A percentile compares a stretch with the other conserved stretches of the same genome.
These are phyloP conservation scores for Serranus cabrilla DNA, from an alignment of 2,797 vertebrate genomes.

Conservation along the genomic window DNA sequence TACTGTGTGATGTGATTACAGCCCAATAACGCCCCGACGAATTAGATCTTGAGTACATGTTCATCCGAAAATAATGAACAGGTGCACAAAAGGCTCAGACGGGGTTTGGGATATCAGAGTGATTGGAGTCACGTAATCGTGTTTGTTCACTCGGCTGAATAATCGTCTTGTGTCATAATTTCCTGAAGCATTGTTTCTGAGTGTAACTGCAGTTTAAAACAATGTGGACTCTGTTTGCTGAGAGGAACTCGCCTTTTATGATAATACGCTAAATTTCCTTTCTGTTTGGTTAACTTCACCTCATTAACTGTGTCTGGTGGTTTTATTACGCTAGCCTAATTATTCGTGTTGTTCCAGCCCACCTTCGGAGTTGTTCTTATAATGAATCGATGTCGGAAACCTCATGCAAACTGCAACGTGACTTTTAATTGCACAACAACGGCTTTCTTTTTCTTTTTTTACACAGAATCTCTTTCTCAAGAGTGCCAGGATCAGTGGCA, in stretches of 20 bases:
- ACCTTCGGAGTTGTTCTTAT: slow-evolving; percentile 34
- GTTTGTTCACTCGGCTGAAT: slow-evolving; percentile 59
- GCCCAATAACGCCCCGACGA: slow-evolving; percentile 20
- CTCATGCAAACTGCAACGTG: slow-evolving; percentile 12
- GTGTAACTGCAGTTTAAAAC: slow-evolving; percentile 4
- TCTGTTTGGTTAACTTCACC: slow-evolving; percentile 23
- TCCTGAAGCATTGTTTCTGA: slow-evolving; percentile 20
- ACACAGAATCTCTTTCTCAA: slow-evolving; percentile 33
- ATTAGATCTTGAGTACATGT: slow-evolving; percentile 33
- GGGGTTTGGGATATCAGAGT: background rate
- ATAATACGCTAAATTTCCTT: slow-evolving; percentile 19
- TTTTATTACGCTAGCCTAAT: slow-evolving; percentile 43
- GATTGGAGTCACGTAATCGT: slow-evolving; percentile 30
- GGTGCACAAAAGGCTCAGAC: slow-evolving; percentile 8
- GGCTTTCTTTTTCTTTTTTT: slow-evolving; percentile 17
- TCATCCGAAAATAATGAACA: slow-evolving; percentile 45
- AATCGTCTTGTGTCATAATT: slow-evolving; percentile 38
- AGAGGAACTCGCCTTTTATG: slow-evolving; percentile 23
- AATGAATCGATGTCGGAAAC: slow-evolving; percentile 48
- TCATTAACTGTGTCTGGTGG: slow-evolving; percentile 36
- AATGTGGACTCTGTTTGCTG: slow-evolving; percentile 21
- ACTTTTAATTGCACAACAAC: slow-evolving; percentile 41
- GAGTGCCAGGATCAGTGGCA: slow-evolving; percentile 54
- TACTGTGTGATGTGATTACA: slow-evolving; percentile 45
- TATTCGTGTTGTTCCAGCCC: slow-evolving; percentile 41